Base-by-base conservation (phyloP, 2,797 vertebrate species). In the Micropoecilia bifurca region DNA sequence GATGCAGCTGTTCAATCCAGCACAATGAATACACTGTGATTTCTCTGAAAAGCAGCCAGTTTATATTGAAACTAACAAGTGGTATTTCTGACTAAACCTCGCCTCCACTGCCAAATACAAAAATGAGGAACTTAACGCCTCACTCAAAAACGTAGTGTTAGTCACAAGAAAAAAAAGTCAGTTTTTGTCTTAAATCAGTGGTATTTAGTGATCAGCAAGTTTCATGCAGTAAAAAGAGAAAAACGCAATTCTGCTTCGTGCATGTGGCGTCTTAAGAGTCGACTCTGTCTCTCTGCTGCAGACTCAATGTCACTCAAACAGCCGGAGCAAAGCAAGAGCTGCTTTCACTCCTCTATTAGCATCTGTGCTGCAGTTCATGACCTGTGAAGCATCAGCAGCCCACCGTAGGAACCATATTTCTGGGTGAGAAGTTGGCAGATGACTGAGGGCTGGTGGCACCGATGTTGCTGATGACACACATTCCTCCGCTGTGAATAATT, bases 291-390 rank as follows among this genome's bases (percentile, higher is more conserved):
- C 72, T 80, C 72, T 50, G 36, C 86, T 6, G 78, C 78, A 89
- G 78, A 86, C 88, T 93, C 91, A 91, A 45, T 75, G 91, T 94
- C 91, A 90, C 82, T 92, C 92, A 92, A 73, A 66, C 83, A 80
- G 87, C 69, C 25, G 10, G 45, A 48, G 86, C 63, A 61, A 77
- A 77, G 77, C 78, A 69, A 82, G 88, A 84, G 87, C 81, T 85
- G 80, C 86, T 88, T 84, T 83, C 73, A 73, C n/a, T 77, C 79
- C 76, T 82, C 81, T 81, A 86, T 87, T 87, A 90, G 81, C 88
- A 85, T 90, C 85, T 68, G 83, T 75, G 78, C 76, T 82, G 20
- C 83, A 89, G 91, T 90, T 92, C 91, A 77, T 22, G 87, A 91
- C 92, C 89, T 74, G 72, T 41, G 75, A 72, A 45, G 61, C 88